These are phyloP conservation scores for Zosterops borbonicus DNA, from an alignment of 2,113 vertebrate species.

Conservation along the genomic window DNA sequence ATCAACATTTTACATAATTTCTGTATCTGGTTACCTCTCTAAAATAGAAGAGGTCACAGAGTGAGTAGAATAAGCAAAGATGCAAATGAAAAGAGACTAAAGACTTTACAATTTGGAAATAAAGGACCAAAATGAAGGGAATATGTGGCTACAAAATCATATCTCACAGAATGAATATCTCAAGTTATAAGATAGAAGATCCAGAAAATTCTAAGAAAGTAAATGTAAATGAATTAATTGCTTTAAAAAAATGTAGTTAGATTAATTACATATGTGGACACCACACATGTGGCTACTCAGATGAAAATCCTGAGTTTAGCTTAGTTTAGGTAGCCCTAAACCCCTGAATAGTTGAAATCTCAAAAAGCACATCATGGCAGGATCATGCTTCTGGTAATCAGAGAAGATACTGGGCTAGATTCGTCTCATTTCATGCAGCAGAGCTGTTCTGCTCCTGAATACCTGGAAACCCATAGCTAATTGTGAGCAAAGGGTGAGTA, in stretches of 20 bases:
- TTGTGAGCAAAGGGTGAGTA: neutral
- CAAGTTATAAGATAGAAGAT: neutral
- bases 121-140: neutral
- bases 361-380: neutral
- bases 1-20: neutral
- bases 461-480: neutral
- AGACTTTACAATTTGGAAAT: neutral
- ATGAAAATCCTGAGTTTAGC: neutral
- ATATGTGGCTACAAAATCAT: neutral
- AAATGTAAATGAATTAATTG: neutral
- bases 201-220: neutral
- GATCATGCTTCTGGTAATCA: neutral
- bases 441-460: neutral
- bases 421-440: neutral
- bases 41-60: neutral
- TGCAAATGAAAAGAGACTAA: neutral
- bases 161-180: neutral
- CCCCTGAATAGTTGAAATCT: neutral
- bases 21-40: neutral
- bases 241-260: neutral
- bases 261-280: neutral
- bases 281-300: neutral
- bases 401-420: neutral
- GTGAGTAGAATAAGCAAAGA: neutral
- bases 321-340: neutral